Conservation (phyloP, 2,888 invertebrate species). For the Heliconius erato region DNA sequence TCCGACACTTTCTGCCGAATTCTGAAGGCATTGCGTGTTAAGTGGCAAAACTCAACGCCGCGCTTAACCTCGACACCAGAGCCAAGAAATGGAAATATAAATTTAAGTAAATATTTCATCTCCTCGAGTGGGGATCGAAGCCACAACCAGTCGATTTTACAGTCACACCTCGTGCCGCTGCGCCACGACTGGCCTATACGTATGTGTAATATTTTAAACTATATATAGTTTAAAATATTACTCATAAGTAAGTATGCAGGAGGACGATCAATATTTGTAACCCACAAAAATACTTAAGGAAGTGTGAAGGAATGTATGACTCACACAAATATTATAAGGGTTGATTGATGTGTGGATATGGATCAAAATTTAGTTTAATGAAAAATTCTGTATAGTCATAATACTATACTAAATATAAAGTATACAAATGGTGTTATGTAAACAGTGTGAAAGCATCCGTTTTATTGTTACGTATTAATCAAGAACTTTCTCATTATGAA, state of each 20-base stretch:
- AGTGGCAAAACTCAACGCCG: too few species aligned
- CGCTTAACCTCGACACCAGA: too few species aligned
- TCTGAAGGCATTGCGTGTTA: too few species aligned
- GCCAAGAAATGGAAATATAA: too few species aligned
- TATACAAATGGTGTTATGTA: background rate
- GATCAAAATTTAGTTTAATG: background rate
- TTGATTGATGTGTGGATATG: background rate
- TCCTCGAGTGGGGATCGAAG: too few species aligned
- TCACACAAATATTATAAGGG: conserved; percentile 4
- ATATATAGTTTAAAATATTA: background rate
- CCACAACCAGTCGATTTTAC: too few species aligned
- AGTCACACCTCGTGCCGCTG: too few species aligned
- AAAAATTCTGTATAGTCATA: background rate
- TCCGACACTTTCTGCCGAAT: too few species aligned
- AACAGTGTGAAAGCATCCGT: background rate
- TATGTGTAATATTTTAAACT: background rate
- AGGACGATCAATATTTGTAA: background rate
- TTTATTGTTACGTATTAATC: conserved; percentile 51
- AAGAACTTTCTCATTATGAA: conserved; percentile 71
- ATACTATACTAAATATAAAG: background rate
- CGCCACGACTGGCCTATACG: too few species aligned
- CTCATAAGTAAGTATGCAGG: background rate
- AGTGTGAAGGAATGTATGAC: conserved; percentile 7
- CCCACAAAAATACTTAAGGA: background rate
- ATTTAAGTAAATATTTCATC: too few species aligned